Percentiles rank a stretch among this genome's conserved stretches.
These are phyloP conservation scores for Notodonta dromedarius DNA, from an alignment of 2,888 invertebrate genomes.

Conservation along the genomic window DNA sequence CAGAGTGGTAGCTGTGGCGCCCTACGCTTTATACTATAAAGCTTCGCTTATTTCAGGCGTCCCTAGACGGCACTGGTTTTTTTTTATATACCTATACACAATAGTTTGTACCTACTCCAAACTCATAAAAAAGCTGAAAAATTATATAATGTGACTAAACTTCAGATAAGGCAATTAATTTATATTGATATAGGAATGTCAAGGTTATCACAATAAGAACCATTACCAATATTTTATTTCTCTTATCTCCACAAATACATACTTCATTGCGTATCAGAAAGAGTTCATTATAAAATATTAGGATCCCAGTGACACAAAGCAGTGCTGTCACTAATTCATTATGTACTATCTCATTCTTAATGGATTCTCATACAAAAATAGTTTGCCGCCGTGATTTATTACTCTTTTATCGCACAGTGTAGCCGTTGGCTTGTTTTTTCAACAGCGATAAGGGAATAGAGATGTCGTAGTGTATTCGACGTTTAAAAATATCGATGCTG, in stretches of 20 bases:
- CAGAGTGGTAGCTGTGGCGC: too few relatives aligned
- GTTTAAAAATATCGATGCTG: too few relatives aligned
- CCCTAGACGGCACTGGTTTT: too few relatives aligned
- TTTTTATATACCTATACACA: too few relatives aligned
- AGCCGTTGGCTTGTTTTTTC: conserved; percentile 51
- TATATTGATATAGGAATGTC: neutral
- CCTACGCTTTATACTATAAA: too few relatives aligned
- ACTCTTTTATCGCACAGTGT: conserved; percentile 46
- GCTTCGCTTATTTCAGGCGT: too few relatives aligned
- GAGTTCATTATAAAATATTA: conserved; percentile 30
- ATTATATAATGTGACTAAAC: neutral
- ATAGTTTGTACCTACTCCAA: too few relatives aligned
- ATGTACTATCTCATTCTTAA: conserved; percentile 56
- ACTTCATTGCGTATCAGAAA: conserved; percentile 12
- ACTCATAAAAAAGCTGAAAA: too few relatives aligned
- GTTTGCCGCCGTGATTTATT: conserved; percentile 62
- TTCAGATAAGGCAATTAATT: neutral
- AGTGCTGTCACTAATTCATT: conserved; percentile 56
- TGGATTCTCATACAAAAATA: conserved; percentile 56
- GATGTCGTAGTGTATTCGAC: conserved; percentile 8
- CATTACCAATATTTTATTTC: neutral
- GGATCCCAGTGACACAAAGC: conserved; percentile 23
- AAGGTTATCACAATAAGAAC: neutral
- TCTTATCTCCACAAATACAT: conserved; percentile 6
- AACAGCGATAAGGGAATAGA: conserved; percentile 70